Evolutionary conservation across 2,113 vertebrate species (phyloP), one percentile per base, ranked within the genome.

Genomic region (Callocephalon fimbriatum): DNA sequence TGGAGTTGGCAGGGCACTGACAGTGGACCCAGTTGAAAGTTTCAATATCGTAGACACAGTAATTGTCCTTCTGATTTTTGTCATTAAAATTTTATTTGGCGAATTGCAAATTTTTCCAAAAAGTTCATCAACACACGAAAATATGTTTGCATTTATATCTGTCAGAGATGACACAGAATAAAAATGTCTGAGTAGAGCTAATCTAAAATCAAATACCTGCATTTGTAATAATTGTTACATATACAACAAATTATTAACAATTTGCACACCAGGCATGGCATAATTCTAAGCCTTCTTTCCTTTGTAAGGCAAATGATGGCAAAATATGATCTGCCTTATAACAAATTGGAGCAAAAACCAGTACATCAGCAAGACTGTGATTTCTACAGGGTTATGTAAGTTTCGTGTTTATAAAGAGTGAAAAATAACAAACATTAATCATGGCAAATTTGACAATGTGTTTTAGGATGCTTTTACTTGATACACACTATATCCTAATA

Each of bases 241-340:
- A 74, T 92, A 53, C 70, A 88, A 68, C 53, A 92, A 80, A 82
- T 86, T 79, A 92, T 50, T 83, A 68, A 94, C 84, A 95, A 93
- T 95, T 96, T 96, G 75, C 91, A 95, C 93, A 95, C 92, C 68
- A 95, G 78, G 79, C 61, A 71, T 93, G 81, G 38, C 75, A 88
- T 94, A 68, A 77, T 62, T 38, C 61, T 85, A 96, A 86, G 27
- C 50, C 73, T 88, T 75, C 83, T 95, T 71, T 68, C 81, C 76
- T 95, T 67, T 68, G 47, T 73, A 93, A 93, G 42, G 94, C 45
- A 93, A 91, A 86, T 44, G 42, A 93, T 38, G 44, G 48, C 42
- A 90, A 79, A 81, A 63, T 78, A 79, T 32, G 47, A 67, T 79
- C 88, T 77, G 42, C 71, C 48, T 85, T 84, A 89, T 70, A 93